Conservation (phyloP, 2,797 vertebrate species). For the Sciaenops ocellatus region DNA sequence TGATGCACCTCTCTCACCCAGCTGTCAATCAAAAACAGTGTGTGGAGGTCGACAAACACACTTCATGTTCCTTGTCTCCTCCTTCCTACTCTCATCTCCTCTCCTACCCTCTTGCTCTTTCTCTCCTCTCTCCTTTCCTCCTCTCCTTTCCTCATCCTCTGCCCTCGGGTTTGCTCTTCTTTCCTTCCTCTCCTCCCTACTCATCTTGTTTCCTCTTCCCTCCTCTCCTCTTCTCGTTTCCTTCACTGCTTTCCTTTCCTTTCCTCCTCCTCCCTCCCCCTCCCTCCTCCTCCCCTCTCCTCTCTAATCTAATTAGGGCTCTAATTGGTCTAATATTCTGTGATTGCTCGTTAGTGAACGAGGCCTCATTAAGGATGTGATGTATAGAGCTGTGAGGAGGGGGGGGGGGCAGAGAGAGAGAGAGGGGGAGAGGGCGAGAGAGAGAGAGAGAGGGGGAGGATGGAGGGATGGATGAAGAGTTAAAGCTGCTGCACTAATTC, state of each 20-base stretch:
- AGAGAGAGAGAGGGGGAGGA: constrained; percentile 14
- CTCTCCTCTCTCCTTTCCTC: background rate
- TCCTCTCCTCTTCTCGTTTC: no score
- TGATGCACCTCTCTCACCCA: constrained; percentile 58
- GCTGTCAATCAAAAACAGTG: constrained; percentile 60
- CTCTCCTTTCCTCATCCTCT: background rate
- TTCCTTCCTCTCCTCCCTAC: no score
- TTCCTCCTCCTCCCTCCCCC: no score
- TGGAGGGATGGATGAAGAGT: constrained; percentile 73
- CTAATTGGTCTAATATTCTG: constrained; percentile 69
- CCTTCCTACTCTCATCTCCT: background rate
- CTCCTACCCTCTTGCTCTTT: no score
- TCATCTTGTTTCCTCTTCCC: background rate
- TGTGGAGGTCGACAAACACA: constrained; percentile 11
- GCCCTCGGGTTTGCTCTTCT: background rate
- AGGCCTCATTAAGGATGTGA: constrained; percentile 62
- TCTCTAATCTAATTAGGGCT: constrained; percentile 50
- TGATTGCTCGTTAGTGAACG: constrained; percentile 69
- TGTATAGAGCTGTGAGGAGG: constrained; percentile 42
- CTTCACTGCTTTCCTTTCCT: no score
- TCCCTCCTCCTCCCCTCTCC: background rate
- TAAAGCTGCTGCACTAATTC: constrained; percentile 94
- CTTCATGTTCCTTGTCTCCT: background rate
- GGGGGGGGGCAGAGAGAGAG: constrained; percentile 16
- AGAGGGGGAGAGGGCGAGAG: background rate